Conservation (phyloP, 2,797 vertebrate genomes). For the Tenualosa thibaudeaui region DNA sequence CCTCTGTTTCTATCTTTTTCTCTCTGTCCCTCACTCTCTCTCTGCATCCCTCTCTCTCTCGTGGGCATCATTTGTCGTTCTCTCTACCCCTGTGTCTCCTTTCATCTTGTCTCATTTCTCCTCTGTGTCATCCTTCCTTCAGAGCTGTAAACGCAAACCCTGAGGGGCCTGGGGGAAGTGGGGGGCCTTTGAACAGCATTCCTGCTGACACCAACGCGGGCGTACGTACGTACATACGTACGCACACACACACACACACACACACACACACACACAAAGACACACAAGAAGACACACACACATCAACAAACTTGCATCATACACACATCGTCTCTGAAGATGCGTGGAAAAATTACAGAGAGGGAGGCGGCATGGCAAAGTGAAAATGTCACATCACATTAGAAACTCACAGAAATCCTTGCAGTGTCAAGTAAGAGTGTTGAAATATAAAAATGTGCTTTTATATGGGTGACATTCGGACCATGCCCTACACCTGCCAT, state of each 20-base stretch:
- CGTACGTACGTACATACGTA: background rate
- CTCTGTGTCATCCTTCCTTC: slow-evolving; percentile 13
- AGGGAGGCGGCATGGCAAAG: background rate
- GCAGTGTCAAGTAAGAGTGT: background rate
- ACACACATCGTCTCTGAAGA: background rate
- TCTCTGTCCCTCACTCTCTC: background rate
- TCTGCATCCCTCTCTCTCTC: background rate
- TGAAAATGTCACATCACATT: background rate
- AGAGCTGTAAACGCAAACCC: slow-evolving; percentile 15
- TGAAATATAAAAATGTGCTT: background rate
- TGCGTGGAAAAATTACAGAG: background rate
- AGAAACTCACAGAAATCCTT: background rate
- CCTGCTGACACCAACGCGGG: slow-evolving; percentile 20
- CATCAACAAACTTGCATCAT: slow-evolving; percentile 11
- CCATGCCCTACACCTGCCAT: too few species aligned
- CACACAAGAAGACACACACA: slow-evolving; percentile 15
- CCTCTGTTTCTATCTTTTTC: background rate
- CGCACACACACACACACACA: slow-evolving; percentile 2
- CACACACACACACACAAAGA: background rate
- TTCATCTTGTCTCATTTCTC: slow-evolving; percentile 23
- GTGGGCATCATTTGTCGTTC: background rate
- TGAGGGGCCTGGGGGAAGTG: background rate
- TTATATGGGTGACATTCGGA: background rate
- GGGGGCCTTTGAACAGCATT: slow-evolving; percentile 12
- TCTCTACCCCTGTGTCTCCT: slow-evolving; percentile 18